phyloP scores from a whole-genome alignment of 2,113 vertebrate species.

The Notechis scutatus region DNA sequence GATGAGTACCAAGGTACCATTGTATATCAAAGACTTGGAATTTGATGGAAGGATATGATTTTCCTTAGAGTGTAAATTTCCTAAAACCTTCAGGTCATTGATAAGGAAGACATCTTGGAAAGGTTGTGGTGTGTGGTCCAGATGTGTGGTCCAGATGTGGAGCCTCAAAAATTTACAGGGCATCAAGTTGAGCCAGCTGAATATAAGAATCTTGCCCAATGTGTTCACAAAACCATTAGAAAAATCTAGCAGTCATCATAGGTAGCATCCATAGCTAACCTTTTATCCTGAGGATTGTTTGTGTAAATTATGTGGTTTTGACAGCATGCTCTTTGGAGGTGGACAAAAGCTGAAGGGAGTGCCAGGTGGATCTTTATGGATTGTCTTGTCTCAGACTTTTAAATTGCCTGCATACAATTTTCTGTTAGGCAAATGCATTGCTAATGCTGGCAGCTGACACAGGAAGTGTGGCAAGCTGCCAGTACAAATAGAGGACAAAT shows the following conservation, averaged over 20 bases:
- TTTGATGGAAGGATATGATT: neutral
- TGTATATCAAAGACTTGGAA: neutral
- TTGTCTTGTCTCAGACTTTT: neutral
- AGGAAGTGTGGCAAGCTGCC: neutral
- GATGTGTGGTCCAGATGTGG: neutral
- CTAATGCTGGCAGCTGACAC: neutral
- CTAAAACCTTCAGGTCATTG: neutral
- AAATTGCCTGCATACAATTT: neutral
- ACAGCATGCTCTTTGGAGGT: neutral
- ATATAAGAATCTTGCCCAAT: neutral
- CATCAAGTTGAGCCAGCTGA: neutral
- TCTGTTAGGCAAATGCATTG: neutral
- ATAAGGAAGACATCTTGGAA: neutral
- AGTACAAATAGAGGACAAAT: neutral
- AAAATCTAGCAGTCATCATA: neutral
- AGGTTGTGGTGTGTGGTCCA: neutral
- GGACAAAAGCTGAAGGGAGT: neutral
- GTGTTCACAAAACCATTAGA: neutral
- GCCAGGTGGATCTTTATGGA: neutral
- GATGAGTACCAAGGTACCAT: neutral
- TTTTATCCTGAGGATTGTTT: constrained; percentile 24
- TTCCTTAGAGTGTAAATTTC: neutral
- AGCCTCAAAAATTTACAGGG: neutral
- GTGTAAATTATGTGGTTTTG: constrained; percentile 3
- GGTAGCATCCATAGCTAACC: neutral